These are phyloP conservation scores for Conus canariensis DNA, from an alignment of 2,888 invertebrate genomes.

Conservation along the genomic window DNA sequence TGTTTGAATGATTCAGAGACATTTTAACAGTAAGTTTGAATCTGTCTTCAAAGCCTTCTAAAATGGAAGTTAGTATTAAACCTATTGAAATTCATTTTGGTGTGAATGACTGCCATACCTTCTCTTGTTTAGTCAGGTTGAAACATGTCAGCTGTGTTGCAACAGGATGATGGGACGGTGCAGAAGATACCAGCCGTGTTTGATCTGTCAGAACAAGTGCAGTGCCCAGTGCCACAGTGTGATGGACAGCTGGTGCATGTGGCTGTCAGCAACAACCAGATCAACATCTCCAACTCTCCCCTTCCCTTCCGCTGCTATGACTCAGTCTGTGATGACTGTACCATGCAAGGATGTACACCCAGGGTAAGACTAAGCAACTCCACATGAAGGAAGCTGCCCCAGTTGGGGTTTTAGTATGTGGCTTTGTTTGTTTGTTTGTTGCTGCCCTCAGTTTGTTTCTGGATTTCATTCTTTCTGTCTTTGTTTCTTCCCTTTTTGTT, in stretches of 20 bases:
- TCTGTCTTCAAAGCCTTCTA: no score
- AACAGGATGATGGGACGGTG: slow-evolving; percentile 9
- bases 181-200: slow-evolving; percentile 15
- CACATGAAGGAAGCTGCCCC: not conserved
- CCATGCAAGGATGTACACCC: slow-evolving; percentile 35
- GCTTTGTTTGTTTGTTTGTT: not conserved
- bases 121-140: no score
- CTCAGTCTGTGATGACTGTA: slow-evolving; percentile 57
- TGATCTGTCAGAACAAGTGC: slow-evolving; percentile 47
- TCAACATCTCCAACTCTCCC: slow-evolving; percentile 40
- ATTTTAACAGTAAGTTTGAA: no score
- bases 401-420: no score
- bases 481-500: no score
- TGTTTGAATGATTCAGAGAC: no score
- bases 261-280: slow-evolving; percentile 50
- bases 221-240: slow-evolving; percentile 48
- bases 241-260: slow-evolving; percentile 40
- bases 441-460: no score
- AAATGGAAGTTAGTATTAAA: no score
- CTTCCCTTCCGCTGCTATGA: slow-evolving; percentile 47
- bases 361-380: slow-evolving; percentile 43
- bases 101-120: no score
- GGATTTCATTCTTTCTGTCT: no score
- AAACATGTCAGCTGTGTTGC: not conserved
- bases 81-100: no score